These are phyloP conservation scores for Mesorhabditis belari DNA, from an alignment of 2,888 invertebrate species.

Conservation along the genomic window DNA sequence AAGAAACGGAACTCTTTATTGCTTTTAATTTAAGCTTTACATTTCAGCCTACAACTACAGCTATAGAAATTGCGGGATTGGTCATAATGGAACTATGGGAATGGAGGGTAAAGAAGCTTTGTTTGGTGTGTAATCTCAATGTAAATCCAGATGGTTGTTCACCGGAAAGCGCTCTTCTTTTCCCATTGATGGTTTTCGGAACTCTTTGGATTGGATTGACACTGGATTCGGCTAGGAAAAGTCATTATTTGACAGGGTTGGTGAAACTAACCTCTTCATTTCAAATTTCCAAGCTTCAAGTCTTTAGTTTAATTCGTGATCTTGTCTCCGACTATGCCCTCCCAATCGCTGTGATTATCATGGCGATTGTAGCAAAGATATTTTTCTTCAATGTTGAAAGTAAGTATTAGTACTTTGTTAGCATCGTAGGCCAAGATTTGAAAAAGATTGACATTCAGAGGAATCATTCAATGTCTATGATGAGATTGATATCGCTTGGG, in stretches of 20 bases:
- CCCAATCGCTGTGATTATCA: slow-evolving; percentile 19
- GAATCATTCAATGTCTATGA: slow-evolving; percentile 19
- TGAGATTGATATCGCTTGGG: slow-evolving; percentile 22
- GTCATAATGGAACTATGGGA: neutral
- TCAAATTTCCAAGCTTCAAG: neutral
- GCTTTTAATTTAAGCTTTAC: neutral
- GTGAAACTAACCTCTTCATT: neutral
- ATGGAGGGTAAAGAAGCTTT: neutral
- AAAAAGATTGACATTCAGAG: slow-evolving; percentile 53
- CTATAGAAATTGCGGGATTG: neutral
- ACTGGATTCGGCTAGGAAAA: slow-evolving; percentile 14
- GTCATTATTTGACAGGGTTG: slow-evolving; percentile 17
- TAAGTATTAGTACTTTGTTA: neutral
- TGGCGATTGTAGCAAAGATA: slow-evolving; percentile 18
- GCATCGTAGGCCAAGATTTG: neutral
- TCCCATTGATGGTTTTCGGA: slow-evolving; percentile 34
- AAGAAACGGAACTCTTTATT: neutral
- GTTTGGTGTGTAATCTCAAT: neutral
- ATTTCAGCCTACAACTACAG: neutral
- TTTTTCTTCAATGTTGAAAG: slow-evolving; percentile 20
- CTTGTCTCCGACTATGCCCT: slow-evolving; percentile 29
- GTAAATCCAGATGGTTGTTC: slow-evolving; percentile 8
- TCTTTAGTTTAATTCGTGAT: slow-evolving; percentile 18
- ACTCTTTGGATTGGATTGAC: slow-evolving; percentile 34
- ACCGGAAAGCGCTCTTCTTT: slow-evolving; percentile 26